Evolutionary conservation across 2,797 vertebrate genomes (phyloP), one percentile per base, ranked within the genome.

Genomic region (Taeniopygia guttata): DNA sequence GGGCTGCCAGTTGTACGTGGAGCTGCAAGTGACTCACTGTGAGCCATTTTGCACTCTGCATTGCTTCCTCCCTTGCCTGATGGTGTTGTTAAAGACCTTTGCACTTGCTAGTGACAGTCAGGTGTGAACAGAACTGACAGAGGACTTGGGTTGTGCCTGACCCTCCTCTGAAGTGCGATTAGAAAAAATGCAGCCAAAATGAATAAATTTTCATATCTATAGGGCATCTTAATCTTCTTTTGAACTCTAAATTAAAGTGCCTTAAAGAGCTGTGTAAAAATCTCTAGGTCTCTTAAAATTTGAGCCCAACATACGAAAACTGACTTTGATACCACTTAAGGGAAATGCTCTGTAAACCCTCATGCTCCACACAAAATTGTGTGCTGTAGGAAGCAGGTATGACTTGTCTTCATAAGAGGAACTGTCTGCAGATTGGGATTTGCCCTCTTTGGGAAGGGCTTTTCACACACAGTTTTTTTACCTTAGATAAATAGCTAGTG

Each of bases 1-100:
- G 84, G 74, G 46, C 64, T 87, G 58, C 67, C 52, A 38, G 64
- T 55, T 75, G n/a, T 48, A 72, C 16, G 2, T 16, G 82, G 66
- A 91, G 73, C 84, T 90, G 86, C 59, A 73, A 89, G 81, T 54
- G 69, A 92, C 77, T 96, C 69, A 3, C 80, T 72, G 76, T 64
- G 84, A 96, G 58, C 90, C 84, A 68, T 93, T 96, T 82, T 94
- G 72, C 87, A 78, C 81, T 58, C 67, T 42, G 62, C 66, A 63
- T 93, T 77, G 75, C 88, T 89, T 91, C 60, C 87, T 93, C 25
- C 52, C 56, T 87, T 16, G 3, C 72, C 66, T 95, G 84, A 45
- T 34, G 67, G 49, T 51, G 38, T n/a, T 16, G 3, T 79, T 93
- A 45, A 77, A 77, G 56, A 95, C 85, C 77, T 95, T 94, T 91